These are phyloP conservation scores for Drosophila ogumai DNA, from an alignment of 1,140 invertebrate species.

Conservation along the genomic window DNA sequence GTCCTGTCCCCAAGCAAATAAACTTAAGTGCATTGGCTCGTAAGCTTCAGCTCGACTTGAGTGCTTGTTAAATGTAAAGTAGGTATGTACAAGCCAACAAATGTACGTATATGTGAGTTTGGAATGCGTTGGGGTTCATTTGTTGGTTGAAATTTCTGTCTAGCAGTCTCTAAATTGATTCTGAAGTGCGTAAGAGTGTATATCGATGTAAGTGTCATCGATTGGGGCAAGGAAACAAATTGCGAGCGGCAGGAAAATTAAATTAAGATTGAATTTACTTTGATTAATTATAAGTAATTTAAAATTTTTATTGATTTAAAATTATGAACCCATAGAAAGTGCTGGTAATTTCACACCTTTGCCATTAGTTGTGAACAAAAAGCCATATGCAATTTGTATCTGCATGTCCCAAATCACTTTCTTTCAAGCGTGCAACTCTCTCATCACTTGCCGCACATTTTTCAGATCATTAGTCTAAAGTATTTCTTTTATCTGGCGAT, in stretches of 20 bases:
- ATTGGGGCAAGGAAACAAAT: not conserved
- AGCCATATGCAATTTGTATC: slow-evolving; percentile 11
- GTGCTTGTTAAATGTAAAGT: slow-evolving; percentile 70
- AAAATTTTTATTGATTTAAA: not conserved
- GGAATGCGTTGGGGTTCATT: slow-evolving; percentile 37
- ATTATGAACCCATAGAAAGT: not conserved
- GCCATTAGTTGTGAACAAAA: not conserved
- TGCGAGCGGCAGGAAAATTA: slow-evolving; percentile 12
- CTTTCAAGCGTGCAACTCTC: slow-evolving; percentile 25
- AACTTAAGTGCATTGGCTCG: slow-evolving; percentile 71
- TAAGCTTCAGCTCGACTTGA: slow-evolving; percentile 45
- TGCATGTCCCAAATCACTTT: slow-evolving; percentile 46
- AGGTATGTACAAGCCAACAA: slow-evolving; percentile 19
- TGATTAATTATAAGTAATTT: not conserved
- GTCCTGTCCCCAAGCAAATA: slow-evolving; percentile 73
- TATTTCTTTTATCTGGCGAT: slow-evolving; percentile 34
- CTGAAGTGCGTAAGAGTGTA: slow-evolving; percentile 41
- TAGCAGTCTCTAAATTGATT: slow-evolving; percentile 30
- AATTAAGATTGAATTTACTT: not conserved
- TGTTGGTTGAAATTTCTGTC: slow-evolving; percentile 14
- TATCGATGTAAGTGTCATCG: slow-evolving; percentile 23
- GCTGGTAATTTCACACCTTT: not conserved
- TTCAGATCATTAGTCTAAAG: slow-evolving; percentile 44
- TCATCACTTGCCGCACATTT: slow-evolving; percentile 45
- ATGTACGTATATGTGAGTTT: slow-evolving; percentile 7